Conservation (phyloP, 2,888 invertebrate genomes). For the Meteorus colon region DNA sequence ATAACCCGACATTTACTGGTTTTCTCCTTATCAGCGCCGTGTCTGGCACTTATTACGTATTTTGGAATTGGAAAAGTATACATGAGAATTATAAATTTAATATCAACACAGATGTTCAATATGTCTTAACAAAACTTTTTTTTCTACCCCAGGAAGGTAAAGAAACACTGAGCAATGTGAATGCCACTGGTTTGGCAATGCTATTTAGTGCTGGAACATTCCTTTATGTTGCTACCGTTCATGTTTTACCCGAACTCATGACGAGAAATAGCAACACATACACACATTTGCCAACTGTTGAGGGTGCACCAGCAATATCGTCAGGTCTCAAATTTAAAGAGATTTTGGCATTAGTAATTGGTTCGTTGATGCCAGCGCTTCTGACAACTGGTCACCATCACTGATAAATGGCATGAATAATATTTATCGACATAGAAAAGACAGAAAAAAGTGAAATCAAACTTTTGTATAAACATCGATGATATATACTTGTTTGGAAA, state of each 20-base stretch:
- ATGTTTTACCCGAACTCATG: conserved; percentile 96
- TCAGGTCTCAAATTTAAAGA: conserved; percentile 84
- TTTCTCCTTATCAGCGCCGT: conserved; percentile 94
- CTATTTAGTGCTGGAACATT: conserved; percentile 99
- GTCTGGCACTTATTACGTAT: conserved; percentile 92
- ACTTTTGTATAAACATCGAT: conserved; percentile 3
- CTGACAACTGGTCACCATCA: conserved; percentile 95
- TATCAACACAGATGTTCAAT: conserved; percentile 11
- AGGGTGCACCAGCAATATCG: conserved; percentile 64
- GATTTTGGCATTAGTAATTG: conserved; percentile 87
- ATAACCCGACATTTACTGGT: conserved; percentile 92
- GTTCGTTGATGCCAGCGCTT: conserved; percentile 90
- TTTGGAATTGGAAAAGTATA: conserved; percentile 88
- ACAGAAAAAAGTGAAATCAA: conserved; percentile 6
- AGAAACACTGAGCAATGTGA: conserved; percentile 89
- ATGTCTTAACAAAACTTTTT: conserved; percentile 42
- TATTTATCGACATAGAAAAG: conserved; percentile 19
- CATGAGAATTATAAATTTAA: conserved; percentile 18
- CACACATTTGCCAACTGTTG: conserved; percentile 71
- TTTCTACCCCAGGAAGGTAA: conserved; percentile 84
- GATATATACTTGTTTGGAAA: neutral
- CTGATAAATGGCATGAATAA: conserved; percentile 55
- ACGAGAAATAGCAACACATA: conserved; percentile 74
- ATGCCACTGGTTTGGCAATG: conserved; percentile 98
- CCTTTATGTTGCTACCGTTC: conserved; percentile 98